Base-by-base conservation (phyloP, 1,140 invertebrate genomes). In the silkworm (Bombyx mori) region DNA sequence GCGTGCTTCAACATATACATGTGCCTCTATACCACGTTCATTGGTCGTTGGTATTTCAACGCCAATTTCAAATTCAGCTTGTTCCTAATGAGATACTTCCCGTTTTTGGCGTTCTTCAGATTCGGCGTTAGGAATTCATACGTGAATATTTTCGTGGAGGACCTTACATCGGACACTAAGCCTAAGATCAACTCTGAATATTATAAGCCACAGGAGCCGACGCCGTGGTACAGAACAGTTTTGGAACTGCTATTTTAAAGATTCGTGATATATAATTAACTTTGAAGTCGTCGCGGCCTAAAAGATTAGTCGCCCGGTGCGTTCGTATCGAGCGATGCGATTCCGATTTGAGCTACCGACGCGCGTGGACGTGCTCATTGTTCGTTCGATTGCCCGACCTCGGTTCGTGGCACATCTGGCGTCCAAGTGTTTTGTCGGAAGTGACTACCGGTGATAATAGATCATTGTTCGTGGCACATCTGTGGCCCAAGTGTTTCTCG, bases 1-100 rank as follows among this genome's bases (percentile, higher is more conserved):
- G 63, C 60, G 8, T 47, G 79, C 4, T 58, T 50, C 42, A 49
- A 52, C 5, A 44, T 75, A 0, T 53, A 73, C 6, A 50, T 54
- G 1, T 51, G 48, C 0, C 26, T 84, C 3, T 75, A 79, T 62
- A 57, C 53, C 0, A 77, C 76, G 0, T 71, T 50, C 42, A 35
- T 86, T 18, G 79, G 82, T 8, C 65, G 81, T 7, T 26, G 70
- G 9, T 87, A 82, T 49, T 75, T 86, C 12, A 88, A 86, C 50
- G 26, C 74, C 3, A 77, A 81, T 42, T 86, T 74, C 35, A 61
- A 59, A 44, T 69, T 77, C 35, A 76, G 66, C 53, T 9, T 84
- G 7, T 58, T 78, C 6, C 57, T 88, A 0, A 78, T 87, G 70
- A 84, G 79, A 22, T 81, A 86, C 50, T 84, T 84, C 59, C 86